Base-by-base conservation (phyloP, 2,797 vertebrate genomes). In the Sebastes hubbsi region DNA sequence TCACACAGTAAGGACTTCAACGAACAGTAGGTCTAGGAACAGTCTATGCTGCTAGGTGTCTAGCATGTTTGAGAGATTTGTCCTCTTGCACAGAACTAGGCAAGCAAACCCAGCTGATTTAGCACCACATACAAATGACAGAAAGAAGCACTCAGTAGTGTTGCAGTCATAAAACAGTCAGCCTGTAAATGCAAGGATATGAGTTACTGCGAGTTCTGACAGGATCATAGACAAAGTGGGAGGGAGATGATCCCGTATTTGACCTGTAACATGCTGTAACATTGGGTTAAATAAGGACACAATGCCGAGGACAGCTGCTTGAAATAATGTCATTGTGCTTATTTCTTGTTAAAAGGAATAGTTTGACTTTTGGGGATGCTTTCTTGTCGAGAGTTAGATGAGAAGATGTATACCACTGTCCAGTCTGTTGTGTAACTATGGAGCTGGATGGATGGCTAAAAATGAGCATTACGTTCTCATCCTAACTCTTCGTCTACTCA, bases 81-180 rank as follows among this genome's bases (percentile, higher is more conserved):
- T 78, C 22, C 22, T 46, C 58, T 67, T 22, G 18, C 29, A 80
- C 30, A 68, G 20, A 77, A 36, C 12, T 14, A 14, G 36, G 27
- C 78, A 84, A 87, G 86, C 80, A 85, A 69, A 80, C 58, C 22
- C 46, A 2, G 29, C 49, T 83, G 84, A 91, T 87, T 89, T 88
- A 88, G 77, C 5, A 8, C 10, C 64, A 18, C 22, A 73, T 82
- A 74, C 74, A 86, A 61, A 52, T 63, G 63, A 54, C 30, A 52
- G 20, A 70, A 58, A 80, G 30, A 60, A 42, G 30, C 29, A 22
- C 49, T 70, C 55, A 49, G 72, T 79, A 71, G 62, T 46, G 62
- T 80, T n/a, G 6, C 16, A 42, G 16, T 67, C 30, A 20, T 68
- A 49, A n/a, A n/a, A n/a, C n/a, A n/a, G n/a, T n/a, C n/a, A n/a